These are phyloP conservation scores for Sarcophaga peregrina DNA, from an alignment of 1,140 invertebrate genomes.

Conservation along the genomic window DNA sequence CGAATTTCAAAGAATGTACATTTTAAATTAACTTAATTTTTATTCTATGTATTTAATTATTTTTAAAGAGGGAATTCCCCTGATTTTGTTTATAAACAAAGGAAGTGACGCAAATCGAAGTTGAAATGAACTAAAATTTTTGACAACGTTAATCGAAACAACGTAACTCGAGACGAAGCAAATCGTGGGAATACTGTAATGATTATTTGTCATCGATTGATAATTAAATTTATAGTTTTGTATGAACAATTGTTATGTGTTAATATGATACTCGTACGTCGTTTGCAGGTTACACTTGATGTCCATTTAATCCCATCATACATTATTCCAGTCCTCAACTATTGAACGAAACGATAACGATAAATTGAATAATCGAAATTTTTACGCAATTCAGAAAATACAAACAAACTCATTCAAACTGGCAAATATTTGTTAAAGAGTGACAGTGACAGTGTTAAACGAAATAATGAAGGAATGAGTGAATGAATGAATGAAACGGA, in stretches of 20 bases:
- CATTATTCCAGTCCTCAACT: slow-evolving; percentile 17
- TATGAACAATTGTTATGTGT: background rate
- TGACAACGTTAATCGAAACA: too few species aligned
- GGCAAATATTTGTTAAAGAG: background rate
- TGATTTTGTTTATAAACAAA: too few species aligned
- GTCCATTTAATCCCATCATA: background rate
- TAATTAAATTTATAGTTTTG: background rate
- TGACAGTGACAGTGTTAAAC: background rate
- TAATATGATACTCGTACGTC: background rate
- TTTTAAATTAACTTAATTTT: too few species aligned
- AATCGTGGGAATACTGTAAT: too few species aligned
- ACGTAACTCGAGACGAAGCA: too few species aligned
- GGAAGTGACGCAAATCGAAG: too few species aligned
- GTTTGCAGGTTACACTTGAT: background rate
- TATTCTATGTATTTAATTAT: too few species aligned
- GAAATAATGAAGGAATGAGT: background rate
- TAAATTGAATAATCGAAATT: slow-evolving; percentile 28
- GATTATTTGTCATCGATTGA: too few species aligned
- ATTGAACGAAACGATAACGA: slow-evolving; percentile 10
- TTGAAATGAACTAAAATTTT: too few species aligned
- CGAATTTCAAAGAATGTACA: too few species aligned
- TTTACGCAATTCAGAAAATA: background rate
- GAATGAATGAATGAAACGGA: background rate
- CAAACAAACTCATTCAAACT: background rate
- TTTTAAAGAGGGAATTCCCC: too few species aligned